phyloP scores from a whole-genome alignment of 1,140 invertebrate species.

The Pogonomyrmex californicus region DNA sequence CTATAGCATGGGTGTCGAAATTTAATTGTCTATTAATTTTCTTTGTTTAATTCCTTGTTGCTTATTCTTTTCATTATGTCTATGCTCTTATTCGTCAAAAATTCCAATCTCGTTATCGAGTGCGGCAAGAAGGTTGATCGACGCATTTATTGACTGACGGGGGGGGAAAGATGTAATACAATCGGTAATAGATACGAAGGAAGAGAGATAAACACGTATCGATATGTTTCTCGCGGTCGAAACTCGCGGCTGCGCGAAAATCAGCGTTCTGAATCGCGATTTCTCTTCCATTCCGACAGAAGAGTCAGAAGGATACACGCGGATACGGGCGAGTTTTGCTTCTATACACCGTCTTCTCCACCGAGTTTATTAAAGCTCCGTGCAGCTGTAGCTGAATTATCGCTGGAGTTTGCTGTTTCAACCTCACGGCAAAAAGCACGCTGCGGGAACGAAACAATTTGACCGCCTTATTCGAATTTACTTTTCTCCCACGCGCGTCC shows the following conservation, averaged over 20 bases:
- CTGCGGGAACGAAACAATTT: slow-evolving; percentile 65
- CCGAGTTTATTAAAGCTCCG: slow-evolving; percentile 78
- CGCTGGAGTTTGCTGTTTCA: slow-evolving; percentile 79
- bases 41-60: no score
- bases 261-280: background rate
- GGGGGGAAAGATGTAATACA: background rate
- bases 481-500: slow-evolving; percentile 41
- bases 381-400: slow-evolving; percentile 84
- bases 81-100: background rate
- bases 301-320: background rate
- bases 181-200: background rate
- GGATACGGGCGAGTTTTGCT: slow-evolving; percentile 13
- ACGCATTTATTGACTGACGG: background rate
- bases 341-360: slow-evolving; percentile 26
- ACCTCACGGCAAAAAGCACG: slow-evolving; percentile 73
- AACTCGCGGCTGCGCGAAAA: background rate
- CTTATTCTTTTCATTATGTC: no score
- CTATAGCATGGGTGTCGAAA: no score
- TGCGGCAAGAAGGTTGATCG: background rate
- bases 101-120: background rate
- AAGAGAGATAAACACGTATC: background rate
- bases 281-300: background rate
- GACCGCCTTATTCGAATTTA: slow-evolving; percentile 27
- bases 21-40: no score
- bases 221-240: background rate